Evolutionary conservation across 2,888 invertebrate genomes (phyloP).

Genomic region (Thecophora atra): DNA sequence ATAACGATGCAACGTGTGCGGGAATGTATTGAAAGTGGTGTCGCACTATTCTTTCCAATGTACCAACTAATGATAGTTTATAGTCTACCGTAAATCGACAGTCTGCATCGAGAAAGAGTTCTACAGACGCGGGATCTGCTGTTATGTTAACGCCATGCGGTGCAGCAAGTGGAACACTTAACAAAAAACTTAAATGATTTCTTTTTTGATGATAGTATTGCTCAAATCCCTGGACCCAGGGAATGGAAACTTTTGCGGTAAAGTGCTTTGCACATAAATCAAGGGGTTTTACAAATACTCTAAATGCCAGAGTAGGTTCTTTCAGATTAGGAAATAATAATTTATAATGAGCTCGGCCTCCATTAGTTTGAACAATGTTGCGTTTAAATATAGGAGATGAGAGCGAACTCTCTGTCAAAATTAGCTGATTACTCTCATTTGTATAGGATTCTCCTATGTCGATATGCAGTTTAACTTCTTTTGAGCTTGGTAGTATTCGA

Average conservation of each 20-base stretch:
- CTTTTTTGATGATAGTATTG: conserved; percentile 66
- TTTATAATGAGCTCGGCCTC: conserved; percentile 71
- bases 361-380: conserved; percentile 68
- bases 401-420: background rate
- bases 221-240: conserved; percentile 74
- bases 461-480: conserved; percentile 68
- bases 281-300: conserved; percentile 70
- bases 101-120: conserved; percentile 74
- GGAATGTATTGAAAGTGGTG: conserved; percentile 11
- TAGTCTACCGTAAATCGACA: conserved; percentile 78
- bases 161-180: conserved; percentile 70
- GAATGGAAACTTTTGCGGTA: conserved; percentile 71
- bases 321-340: conserved; percentile 69
- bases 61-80: background rate
- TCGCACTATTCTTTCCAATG: conserved; percentile 5
- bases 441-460: conserved; percentile 70
- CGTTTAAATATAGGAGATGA: background rate
- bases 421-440: conserved; percentile 55
- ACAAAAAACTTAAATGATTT: background rate
- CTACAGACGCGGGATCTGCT: conserved; percentile 68
- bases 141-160: conserved; percentile 66
- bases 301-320: conserved; percentile 71
- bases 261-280: conserved; percentile 58
- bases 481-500: conserved; percentile 72
- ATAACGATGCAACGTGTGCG: conserved; percentile 1